Conservation (phyloP, 2,797 vertebrate genomes). For the Aldrovandia affinis region DNA sequence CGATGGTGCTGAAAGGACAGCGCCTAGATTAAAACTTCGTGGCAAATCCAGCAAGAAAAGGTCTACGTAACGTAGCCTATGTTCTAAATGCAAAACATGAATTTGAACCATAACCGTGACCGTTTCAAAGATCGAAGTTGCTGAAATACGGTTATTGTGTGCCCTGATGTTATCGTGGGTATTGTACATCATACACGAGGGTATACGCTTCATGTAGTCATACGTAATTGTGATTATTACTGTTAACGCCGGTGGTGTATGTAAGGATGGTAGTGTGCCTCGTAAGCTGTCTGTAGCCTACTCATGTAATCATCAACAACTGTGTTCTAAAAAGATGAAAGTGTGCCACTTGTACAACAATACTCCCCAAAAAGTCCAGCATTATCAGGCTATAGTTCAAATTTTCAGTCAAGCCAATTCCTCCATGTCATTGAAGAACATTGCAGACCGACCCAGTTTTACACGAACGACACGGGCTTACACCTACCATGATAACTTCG, state of each 20-base stretch:
- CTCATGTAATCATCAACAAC: background rate
- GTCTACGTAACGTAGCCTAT: background rate
- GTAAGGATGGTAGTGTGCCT: background rate
- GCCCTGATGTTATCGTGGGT: background rate
- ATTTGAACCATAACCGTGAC: background rate
- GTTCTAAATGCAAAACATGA: background rate
- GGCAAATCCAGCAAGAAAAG: background rate
- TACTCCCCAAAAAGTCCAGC: background rate
- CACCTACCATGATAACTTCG: background rate
- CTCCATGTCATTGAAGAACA: background rate
- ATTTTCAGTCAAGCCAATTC: too few relatives aligned
- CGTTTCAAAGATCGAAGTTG: background rate
- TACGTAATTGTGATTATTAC: background rate
- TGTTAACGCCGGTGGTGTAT: background rate
- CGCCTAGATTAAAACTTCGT: background rate
- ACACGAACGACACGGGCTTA: background rate
- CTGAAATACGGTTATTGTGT: background rate
- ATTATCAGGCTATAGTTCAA: too few relatives aligned
- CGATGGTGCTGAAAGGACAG: constrained; percentile 41
- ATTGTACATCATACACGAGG: background rate
- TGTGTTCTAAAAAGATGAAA: background rate
- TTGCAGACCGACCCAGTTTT: background rate
- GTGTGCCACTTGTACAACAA: background rate
- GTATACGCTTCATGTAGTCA: background rate
- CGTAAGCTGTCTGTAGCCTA: background rate